These are phyloP conservation scores for Sisor rabdophorus DNA, from an alignment of 2,113 vertebrate genomes.

Conservation along the genomic window DNA sequence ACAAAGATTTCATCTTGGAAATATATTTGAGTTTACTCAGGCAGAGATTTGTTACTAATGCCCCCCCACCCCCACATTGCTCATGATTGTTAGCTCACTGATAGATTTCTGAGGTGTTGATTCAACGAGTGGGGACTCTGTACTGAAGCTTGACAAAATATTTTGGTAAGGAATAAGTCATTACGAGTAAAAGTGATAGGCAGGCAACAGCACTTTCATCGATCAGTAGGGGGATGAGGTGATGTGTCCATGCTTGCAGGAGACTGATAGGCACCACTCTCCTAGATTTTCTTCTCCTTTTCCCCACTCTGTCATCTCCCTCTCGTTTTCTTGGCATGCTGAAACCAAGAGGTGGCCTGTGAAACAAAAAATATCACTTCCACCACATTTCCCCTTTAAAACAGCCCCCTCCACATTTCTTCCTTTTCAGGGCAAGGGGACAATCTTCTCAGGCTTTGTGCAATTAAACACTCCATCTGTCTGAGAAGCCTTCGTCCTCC, in stretches of 20 bases:
- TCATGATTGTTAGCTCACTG: slow-evolving; percentile 75
- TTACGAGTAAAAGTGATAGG: slow-evolving; percentile 59
- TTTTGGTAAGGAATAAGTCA: slow-evolving; percentile 80
- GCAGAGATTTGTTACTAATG: slow-evolving; percentile 45
- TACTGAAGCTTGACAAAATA: slow-evolving; percentile 82
- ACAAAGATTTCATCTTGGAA: slow-evolving; percentile 27
- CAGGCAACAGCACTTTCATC: slow-evolving; percentile 50
- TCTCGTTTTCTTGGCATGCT: slow-evolving; percentile 22
- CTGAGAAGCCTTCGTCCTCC: slow-evolving; percentile 59
- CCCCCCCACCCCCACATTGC: slow-evolving; percentile 25
- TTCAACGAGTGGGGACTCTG: slow-evolving; percentile 74
- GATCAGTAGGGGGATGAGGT: slow-evolving; percentile 69
- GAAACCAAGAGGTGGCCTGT: slow-evolving; percentile 45
- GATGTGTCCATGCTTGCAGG: slow-evolving; percentile 50
- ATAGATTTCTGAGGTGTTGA: slow-evolving; percentile 78
- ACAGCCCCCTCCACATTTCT: slow-evolving; percentile 28
- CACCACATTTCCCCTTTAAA: slow-evolving; percentile 36
- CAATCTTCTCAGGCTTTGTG: slow-evolving; percentile 58
- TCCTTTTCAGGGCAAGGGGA: slow-evolving; percentile 52
- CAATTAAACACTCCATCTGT: slow-evolving; percentile 81
- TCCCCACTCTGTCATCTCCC: slow-evolving; percentile 11
- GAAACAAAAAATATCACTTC: slow-evolving; percentile 44
- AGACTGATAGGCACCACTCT: slow-evolving; percentile 44
- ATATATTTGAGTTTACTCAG: slow-evolving; percentile 39
- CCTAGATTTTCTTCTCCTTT: slow-evolving; percentile 31